These are phyloP conservation scores for Amphimallon solstitiale DNA, from an alignment of 2,888 invertebrate genomes.

Conservation along the genomic window DNA sequence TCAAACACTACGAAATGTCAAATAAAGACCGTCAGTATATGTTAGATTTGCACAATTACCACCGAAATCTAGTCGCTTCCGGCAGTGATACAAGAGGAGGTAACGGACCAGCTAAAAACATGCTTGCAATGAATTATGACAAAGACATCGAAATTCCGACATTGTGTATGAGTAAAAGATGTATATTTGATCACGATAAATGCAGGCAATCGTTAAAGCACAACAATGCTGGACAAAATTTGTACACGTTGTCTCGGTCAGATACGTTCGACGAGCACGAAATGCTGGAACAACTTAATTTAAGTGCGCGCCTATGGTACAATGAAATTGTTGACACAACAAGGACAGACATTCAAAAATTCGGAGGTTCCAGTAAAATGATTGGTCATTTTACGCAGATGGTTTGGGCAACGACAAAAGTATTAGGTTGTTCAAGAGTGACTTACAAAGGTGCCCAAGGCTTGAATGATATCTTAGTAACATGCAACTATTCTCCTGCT, in stretches of 20 bases:
- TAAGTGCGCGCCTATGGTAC: not conserved
- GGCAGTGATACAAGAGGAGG: slow-evolving; percentile 22
- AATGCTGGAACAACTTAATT: not conserved
- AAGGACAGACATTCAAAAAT: not conserved
- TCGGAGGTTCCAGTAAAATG: not conserved
- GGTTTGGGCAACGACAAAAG: slow-evolving; percentile 3
- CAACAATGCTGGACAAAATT: slow-evolving; percentile 12
- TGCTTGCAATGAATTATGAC: slow-evolving; percentile 22
- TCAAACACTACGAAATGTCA: not conserved
- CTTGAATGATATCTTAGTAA: not conserved
- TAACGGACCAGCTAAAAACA: slow-evolving; percentile 9
- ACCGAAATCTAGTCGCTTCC: slow-evolving; percentile 1
- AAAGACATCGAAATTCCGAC: slow-evolving; percentile 9
- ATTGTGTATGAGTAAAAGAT: slow-evolving; percentile 16
- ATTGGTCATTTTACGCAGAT: slow-evolving; percentile 27
- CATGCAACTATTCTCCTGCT: slow-evolving; percentile 22
- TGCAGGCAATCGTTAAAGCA: slow-evolving; percentile 8
- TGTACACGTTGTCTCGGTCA: not conserved
- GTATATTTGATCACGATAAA: slow-evolving; percentile 14
- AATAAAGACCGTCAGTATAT: not conserved
- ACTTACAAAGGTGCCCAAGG: not conserved
- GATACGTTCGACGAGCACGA: not conserved
- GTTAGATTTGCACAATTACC: not conserved
- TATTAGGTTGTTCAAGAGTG: slow-evolving; percentile 23
- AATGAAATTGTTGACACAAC: not conserved